phyloP scores from a whole-genome alignment of 1,140 invertebrate species.

The Nasonia vitripennis region DNA sequence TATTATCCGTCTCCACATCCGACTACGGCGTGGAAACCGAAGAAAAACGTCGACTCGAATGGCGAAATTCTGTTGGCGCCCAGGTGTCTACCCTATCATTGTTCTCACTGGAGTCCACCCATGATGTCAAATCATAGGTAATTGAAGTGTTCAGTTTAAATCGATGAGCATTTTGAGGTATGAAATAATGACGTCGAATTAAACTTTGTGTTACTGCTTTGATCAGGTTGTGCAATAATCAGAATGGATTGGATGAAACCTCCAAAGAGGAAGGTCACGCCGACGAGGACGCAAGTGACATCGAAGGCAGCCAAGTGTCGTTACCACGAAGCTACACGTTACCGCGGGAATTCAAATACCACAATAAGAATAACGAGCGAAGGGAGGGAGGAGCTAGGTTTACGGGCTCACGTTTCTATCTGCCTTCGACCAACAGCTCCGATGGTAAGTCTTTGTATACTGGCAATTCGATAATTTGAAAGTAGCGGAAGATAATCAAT shows the following conservation, averaged over 20 bases:
- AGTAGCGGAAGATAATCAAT: neutral
- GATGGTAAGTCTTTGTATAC: conserved; percentile 78
- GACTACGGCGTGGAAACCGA: conserved; percentile 66
- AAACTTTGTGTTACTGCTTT: neutral
- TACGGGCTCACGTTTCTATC: conserved; percentile 78
- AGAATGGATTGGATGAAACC: conserved; percentile 67
- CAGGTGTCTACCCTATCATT: conserved; percentile 78
- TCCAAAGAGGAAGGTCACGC: conserved; percentile 67
- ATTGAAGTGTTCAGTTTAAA: neutral
- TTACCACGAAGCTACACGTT: conserved; percentile 88
- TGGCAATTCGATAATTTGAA: neutral
- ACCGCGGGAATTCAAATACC: conserved; percentile 89
- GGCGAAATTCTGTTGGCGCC: conserved; percentile 87
- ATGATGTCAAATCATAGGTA: conserved; percentile 66
- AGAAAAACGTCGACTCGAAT: conserved; percentile 74
- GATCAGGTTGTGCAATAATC: conserved; percentile 63
- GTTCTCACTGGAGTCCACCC: conserved; percentile 68
- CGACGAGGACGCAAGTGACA: conserved; percentile 68
- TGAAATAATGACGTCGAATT: neutral
- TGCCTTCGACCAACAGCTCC: conserved; percentile 89
- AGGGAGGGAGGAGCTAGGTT: conserved; percentile 74
- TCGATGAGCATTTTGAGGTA: neutral
- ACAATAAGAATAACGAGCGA: conserved; percentile 74
- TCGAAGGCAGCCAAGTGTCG: conserved; percentile 79
- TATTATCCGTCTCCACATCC: conserved; percentile 65